Evolutionary conservation across 64 coral and sea anemone genomes (phyloP), one percentile per base, ranked within the genome.

Genomic region (Cladopsammia gracilis): DNA sequence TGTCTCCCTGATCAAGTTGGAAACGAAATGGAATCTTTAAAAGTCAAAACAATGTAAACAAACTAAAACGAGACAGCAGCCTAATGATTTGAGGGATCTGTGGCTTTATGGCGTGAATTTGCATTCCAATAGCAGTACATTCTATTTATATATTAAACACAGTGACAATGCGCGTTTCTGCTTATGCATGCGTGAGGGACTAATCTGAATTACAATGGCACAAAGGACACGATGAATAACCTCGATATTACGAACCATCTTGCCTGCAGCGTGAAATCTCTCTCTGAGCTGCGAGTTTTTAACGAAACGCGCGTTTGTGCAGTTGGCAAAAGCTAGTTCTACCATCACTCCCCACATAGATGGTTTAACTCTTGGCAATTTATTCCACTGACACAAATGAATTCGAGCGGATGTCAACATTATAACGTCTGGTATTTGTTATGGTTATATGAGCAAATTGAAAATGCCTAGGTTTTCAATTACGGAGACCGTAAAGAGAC

Each of bases 381-480:
- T 18, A 75, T 51, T 75, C 46, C 3, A 24, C 62, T 24, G 42
- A 44, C 79, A 47, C 10, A 66, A 64, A 66, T 66, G 61, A 66
- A 84, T 84, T 66, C 80, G 44, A n/a, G 9, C 62, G 80, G 62
- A 84, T 84, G 62, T 84, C 80, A 84, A 84, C 80, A 67, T 67
- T 84, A 20, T 34, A 82, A 61, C 42, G 80, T 68, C 80, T 84
- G 80, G 80, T 67, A 67, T 84, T 84, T 84, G 80, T 84, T 84
- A 84, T 84, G 80, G 80, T 84, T 84, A 84, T 84, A 22, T 24
- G 62, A 66, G 60, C 67, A 84, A 84, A 84, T 68, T 84, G 80
- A 84, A 84, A 67, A 84, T 84, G 60, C 80, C 80, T 67, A 19
- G 42, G 80, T 84, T 67, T 84, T 84, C 80, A 84, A 84, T 84